phyloP scores from a whole-genome alignment of 1,140 invertebrate genomes.

The Calephelis virginiensis region DNA sequence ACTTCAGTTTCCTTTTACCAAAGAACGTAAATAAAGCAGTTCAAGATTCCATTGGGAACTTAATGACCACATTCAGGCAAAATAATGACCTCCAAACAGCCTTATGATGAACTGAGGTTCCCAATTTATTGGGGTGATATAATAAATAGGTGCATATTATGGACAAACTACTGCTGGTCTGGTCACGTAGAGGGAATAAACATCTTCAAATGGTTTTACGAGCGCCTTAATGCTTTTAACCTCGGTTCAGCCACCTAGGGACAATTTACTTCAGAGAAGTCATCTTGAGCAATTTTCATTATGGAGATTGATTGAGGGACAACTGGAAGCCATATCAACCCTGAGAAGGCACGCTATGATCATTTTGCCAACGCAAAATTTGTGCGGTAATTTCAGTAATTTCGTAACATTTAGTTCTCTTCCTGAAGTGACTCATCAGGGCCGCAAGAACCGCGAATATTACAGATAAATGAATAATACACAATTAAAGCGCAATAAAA shows the following conservation, averaged over 20 bases:
- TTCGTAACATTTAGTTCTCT: no score
- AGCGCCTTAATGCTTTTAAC: slow-evolving; percentile 44
- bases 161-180: slow-evolving; percentile 28
- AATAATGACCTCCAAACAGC: neutral
- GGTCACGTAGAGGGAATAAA: slow-evolving; percentile 49
- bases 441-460: no score
- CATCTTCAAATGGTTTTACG: slow-evolving; percentile 45
- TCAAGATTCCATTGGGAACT: no score
- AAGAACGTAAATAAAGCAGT: no score
- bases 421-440: no score
- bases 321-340: no score
- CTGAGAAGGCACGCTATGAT: no score
- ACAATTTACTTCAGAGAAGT: slow-evolving; percentile 13
- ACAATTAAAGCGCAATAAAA: no score
- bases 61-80: neutral
- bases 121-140: slow-evolving; percentile 18
- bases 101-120: neutral
- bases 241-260: slow-evolving; percentile 37
- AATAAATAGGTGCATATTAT: slow-evolving; percentile 18
- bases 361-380: no score
- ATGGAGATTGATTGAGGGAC: neutral
- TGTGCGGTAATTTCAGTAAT: no score
- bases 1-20: no score
- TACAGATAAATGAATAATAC: no score
- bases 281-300: neutral